Percentiles rank a stretch among this genome's conserved stretches.
phyloP scores from a whole-genome alignment of 1,140 invertebrate species.

The Dendrolimus kikuchii region DNA sequence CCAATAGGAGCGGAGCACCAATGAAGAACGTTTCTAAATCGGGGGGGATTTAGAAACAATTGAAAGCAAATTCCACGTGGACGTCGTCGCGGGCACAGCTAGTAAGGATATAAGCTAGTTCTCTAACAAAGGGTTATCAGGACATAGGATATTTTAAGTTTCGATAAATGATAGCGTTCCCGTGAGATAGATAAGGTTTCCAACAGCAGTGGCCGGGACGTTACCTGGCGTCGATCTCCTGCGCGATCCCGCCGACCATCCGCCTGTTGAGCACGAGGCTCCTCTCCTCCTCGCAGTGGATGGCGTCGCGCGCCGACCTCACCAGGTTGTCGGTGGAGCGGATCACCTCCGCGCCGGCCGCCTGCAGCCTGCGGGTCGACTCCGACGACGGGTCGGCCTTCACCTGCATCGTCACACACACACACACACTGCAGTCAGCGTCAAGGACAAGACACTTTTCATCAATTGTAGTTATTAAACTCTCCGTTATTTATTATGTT shows the following conservation, averaged over 20 bases:
- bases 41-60: too few relatives aligned
- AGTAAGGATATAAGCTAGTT: too few relatives aligned
- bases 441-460: not conserved
- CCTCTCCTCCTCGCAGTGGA: conserved; percentile 92
- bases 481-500: too few relatives aligned
- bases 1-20: too few relatives aligned
- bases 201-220: conserved; percentile 74
- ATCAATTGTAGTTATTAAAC: too few relatives aligned
- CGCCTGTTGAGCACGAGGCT: conserved; percentile 90
- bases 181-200: too few relatives aligned
- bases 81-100: too few relatives aligned
- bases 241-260: conserved; percentile 95
- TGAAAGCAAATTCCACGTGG: too few relatives aligned
- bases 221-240: conserved; percentile 90
- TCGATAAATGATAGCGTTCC: too few relatives aligned
- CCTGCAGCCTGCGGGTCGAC: conserved; percentile 92
- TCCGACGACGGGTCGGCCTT: conserved; percentile 97
- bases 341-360: conserved; percentile 97
- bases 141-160: too few relatives aligned
- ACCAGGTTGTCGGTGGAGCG: conserved; percentile 98
- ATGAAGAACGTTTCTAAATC: too few relatives aligned
- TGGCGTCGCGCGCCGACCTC: conserved; percentile 92
- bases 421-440: not conserved
- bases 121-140: too few relatives aligned
- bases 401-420: conserved; percentile 58